Evolutionary conservation across 2,888 invertebrate species (phyloP).

Genomic region (Ectobius pallidus): DNA sequence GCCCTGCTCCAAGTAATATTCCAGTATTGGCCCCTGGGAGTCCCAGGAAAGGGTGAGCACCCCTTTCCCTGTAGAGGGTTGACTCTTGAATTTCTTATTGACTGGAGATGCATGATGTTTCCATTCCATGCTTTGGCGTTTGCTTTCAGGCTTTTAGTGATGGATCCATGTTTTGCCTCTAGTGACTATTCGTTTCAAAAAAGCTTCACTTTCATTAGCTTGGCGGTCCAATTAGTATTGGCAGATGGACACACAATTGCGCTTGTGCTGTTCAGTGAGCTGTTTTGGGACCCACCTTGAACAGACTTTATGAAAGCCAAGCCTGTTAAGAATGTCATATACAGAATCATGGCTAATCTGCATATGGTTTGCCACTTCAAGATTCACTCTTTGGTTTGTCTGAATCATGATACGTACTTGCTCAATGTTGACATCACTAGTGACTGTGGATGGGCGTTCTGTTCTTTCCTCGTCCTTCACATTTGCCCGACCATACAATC

Average conservation of each 20-base stretch:
- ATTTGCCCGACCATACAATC: too few relatives aligned
- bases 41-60: too few relatives aligned
- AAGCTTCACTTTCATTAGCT: not conserved
- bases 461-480: too few relatives aligned
- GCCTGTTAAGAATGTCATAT: not conserved
- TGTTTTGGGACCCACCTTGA: constrained; percentile 26
- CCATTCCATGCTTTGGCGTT: constrained; percentile 4
- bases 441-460: too few relatives aligned
- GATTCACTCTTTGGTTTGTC: not conserved
- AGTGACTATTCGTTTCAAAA: not conserved
- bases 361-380: too few relatives aligned
- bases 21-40: not conserved
- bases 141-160: not conserved
- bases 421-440: too few relatives aligned
- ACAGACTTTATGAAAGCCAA: constrained; percentile 32
- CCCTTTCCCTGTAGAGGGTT: not conserved
- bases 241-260: not conserved
- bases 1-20: not conserved
- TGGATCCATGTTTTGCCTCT: not conserved
- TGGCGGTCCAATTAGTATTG: not conserved
- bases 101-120: constrained; percentile 5
- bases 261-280: not conserved
- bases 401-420: not conserved
- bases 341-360: too few relatives aligned
- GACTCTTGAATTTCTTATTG: not conserved